Base-by-base conservation (phyloP, 2,888 invertebrate species). In the Lysandra bellargus region DNA sequence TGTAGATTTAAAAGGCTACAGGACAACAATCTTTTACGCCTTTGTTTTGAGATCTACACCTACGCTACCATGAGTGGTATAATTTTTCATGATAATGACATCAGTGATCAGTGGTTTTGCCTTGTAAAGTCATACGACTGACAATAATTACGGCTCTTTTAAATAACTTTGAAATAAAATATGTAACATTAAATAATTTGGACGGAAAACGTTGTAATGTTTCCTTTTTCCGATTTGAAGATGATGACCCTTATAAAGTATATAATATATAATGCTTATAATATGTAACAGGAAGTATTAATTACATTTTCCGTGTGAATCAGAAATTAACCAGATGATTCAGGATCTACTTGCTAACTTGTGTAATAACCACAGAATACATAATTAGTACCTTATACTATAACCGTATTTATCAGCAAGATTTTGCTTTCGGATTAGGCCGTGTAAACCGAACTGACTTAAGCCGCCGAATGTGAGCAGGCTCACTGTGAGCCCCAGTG, bases 61-160 rank as follows among this genome's bases (percentile, higher is more conserved):
- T 90, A 92, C 92, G 87, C 90, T 81, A 81, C 91, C 89, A 85
- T 89, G 89, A 88, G 87, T 86, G 88, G 88, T 83, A 85, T 84
- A 86, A 87, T 88, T 86, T 83, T 83, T 83, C 85, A 85, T 84
- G 88, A 84, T 88, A 89, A 89, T 90, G 87, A 90, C 87, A 85
- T 87, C 84, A 87, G 53, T 76, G 14, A 85, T 87, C 84, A 87
- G 53, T 76, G 14, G 53, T 76, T 37, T 76, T 87, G 83, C 91
- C 90, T 84, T 88, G 86, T 89, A 33, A 33, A 53, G 76, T n/a
- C 40, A 75, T 30, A 23, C 14, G 14, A 75, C 30, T 57, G 30
- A 17, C 17, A 33, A 44, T 44, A 14, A 44, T 3, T n/a, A 72
- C 17, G 37, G 44, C 12, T 9, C 9, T 14, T 69, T 14, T 69